A percentile compares a stretch with the other conserved stretches of the same genome.
Evolutionary conservation across 2,888 invertebrate species (phyloP).

Genomic region (Nipponacmea schrenckii): DNA sequence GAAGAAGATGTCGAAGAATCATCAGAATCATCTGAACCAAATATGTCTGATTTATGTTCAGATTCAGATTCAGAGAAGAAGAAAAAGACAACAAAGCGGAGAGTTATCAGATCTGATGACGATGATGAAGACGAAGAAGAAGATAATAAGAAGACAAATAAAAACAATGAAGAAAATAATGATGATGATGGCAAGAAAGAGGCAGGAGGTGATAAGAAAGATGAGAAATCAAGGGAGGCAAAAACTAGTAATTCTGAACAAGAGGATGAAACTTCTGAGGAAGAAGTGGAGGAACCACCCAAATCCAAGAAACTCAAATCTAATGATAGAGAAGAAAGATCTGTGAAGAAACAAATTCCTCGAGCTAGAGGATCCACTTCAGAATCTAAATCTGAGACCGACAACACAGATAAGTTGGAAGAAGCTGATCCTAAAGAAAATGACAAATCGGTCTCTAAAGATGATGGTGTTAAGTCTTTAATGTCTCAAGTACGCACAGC

Average conservation of each 20-base stretch:
- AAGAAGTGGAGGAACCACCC: slow-evolving; percentile 15
- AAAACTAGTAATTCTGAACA: slow-evolving; percentile 12
- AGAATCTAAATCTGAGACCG: slow-evolving; percentile 10
- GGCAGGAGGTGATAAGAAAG: not conserved
- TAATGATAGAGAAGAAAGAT: slow-evolving; percentile 21
- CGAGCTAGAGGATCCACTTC: slow-evolving; percentile 5
- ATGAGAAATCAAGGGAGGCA: not conserved
- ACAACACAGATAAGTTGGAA: slow-evolving; percentile 19
- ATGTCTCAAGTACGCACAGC: too few relatives aligned
- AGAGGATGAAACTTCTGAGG: slow-evolving; percentile 20
- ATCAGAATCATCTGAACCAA: slow-evolving; percentile 35
- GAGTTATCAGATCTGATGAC: slow-evolving; percentile 38
- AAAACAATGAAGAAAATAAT: slow-evolving; percentile 3
- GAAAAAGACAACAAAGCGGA: slow-evolving; percentile 7
- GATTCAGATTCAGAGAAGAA: slow-evolving; percentile 20
- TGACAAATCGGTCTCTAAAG: too few relatives aligned
- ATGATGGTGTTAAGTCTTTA: too few relatives aligned
- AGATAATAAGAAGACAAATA: not conserved
- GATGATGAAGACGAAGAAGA: slow-evolving; percentile 16
- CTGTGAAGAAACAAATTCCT: slow-evolving; percentile 25
- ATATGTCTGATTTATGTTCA: slow-evolving; percentile 32
- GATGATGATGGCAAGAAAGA: not conserved
- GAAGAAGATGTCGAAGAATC: slow-evolving; percentile 39
- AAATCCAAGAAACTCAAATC: slow-evolving; percentile 22
- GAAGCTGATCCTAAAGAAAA: slow-evolving; percentile 15